Evolutionary conservation across 1,140 invertebrate species (phyloP), one percentile per base, ranked within the genome.

Genomic region (Drosophila sproati): DNA sequence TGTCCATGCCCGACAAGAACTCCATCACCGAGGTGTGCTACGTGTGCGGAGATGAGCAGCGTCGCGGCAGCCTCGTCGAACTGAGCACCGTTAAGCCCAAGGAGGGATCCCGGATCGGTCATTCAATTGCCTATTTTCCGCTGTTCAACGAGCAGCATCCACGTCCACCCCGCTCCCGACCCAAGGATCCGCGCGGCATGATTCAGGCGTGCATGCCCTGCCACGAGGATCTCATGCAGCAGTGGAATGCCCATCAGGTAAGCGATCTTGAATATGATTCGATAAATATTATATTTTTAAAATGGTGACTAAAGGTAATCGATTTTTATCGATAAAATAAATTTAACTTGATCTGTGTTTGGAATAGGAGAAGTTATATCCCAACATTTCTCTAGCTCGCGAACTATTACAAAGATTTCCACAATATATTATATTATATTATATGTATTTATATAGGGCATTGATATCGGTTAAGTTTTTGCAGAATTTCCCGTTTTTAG

Each of bases 1-100:
- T 98, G 55, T 97, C 96, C 61, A 97, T 98, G 96, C 97, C 97
- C 2, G 96, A 97, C 87, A 98, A 98, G 93, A 97, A 98, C 93
- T 96, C 96, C 43, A 95, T 96, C 62, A 97, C 96, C 47, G 97
- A 97, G 94, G 97, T 97, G 28, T 98, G 96, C 92, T 97, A 97
- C 91, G 96, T 97, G 7, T 98, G 97, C 92, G 97, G 97, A n/a
- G 96, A 97, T 90, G 96, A 97, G 92, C 96, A 96, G 88, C 95
- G 95, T 67, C 94, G 96, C 62, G 97, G 97, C 41, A 96, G 96
- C 68, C 94, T 98, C 29, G 94, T 93, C 62, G 94, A 95, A 78
- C 91, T 95, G 45, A 94, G 93, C 79, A 94, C 94, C 43, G 93
- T 94, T 61, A 93, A 94, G 89, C 94, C 94, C 2, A 94, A 94